Percentiles rank a stretch among this genome's conserved stretches.
Conservation (phyloP, 2,888 invertebrate species). For the Zygothrica quintamaculata region DNA sequence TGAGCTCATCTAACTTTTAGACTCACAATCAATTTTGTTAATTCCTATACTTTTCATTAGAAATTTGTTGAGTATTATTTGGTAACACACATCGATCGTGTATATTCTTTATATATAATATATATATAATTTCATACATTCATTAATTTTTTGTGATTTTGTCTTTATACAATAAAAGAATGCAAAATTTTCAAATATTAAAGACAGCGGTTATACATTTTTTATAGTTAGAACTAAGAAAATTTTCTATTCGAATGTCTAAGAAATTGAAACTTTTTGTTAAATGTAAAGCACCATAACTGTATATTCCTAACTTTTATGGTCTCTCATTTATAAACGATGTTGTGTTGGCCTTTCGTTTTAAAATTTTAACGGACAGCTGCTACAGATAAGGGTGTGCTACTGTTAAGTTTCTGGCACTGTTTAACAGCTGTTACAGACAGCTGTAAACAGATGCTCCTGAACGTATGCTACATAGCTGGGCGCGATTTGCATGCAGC, state of each 20-base stretch:
- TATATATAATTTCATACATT: constrained; percentile 52
- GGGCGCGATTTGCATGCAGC: too few species aligned
- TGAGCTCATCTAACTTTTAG: constrained; percentile 28
- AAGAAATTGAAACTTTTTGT: too few species aligned
- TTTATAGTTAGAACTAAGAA: too few species aligned
- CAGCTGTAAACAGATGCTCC: too few species aligned
- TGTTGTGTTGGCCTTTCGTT: background rate
- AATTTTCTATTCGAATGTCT: background rate
- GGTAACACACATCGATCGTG: constrained; percentile 27
- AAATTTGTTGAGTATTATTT: constrained; percentile 49
- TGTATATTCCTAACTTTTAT: too few species aligned
- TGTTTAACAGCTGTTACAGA: too few species aligned
- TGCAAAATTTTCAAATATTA: constrained; percentile 40
- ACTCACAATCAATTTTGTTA: constrained; percentile 29
- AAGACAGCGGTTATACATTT: too few species aligned
- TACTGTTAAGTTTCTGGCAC: background rate
- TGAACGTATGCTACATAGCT: too few species aligned
- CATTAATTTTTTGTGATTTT: constrained; percentile 44
- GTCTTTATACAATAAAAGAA: constrained; percentile 62
- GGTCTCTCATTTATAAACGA: too few species aligned
- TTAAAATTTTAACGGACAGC: background rate
- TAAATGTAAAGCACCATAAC: too few species aligned
- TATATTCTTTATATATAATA: constrained; percentile 16
- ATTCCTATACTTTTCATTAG: constrained; percentile 41
- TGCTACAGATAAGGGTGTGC: background rate